phyloP scores from a whole-genome alignment of 2,888 invertebrate species.

The Idaea biselata region DNA sequence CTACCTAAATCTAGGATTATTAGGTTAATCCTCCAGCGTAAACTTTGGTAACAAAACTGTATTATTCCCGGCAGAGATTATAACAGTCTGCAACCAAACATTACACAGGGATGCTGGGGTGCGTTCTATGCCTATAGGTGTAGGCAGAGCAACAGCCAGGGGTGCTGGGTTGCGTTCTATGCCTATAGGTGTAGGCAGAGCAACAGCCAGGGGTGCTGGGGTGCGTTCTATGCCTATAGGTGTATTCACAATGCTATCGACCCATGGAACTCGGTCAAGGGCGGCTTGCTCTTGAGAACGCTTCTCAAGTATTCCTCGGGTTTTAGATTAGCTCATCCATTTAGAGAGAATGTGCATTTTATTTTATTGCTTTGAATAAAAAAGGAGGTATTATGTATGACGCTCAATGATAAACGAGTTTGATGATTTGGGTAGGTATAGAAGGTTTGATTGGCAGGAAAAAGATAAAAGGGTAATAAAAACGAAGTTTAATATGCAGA shows the following conservation, averaged over 20 bases:
- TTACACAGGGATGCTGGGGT: neutral
- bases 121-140: neutral
- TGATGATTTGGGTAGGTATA: too few species aligned
- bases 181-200: neutral
- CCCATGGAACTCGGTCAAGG: conserved; percentile 19
- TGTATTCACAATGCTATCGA: conserved; percentile 17
- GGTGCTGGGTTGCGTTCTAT: neutral
- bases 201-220: conserved; percentile 1
- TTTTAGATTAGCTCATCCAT: neutral
- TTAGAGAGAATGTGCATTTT: neutral
- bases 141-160: neutral
- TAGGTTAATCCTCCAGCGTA: too few species aligned
- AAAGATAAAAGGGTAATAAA: too few species aligned
- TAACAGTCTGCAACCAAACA: neutral
- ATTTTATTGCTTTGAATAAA: neutral
- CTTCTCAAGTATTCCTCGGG: neutral
- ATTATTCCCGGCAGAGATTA: neutral
- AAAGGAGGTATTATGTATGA: too few species aligned
- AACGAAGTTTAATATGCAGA: too few species aligned
- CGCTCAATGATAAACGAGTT: too few species aligned
- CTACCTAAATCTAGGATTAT: too few species aligned
- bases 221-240: conserved; percentile 1
- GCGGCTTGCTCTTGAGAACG: conserved; percentile 10
- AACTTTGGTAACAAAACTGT: too few species aligned
- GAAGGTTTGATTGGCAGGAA: too few species aligned